A percentile compares a stretch with the other conserved stretches of the same genome.
phyloP scores from a whole-genome alignment of 2,888 invertebrate genomes.

The Acronicta aceris region DNA sequence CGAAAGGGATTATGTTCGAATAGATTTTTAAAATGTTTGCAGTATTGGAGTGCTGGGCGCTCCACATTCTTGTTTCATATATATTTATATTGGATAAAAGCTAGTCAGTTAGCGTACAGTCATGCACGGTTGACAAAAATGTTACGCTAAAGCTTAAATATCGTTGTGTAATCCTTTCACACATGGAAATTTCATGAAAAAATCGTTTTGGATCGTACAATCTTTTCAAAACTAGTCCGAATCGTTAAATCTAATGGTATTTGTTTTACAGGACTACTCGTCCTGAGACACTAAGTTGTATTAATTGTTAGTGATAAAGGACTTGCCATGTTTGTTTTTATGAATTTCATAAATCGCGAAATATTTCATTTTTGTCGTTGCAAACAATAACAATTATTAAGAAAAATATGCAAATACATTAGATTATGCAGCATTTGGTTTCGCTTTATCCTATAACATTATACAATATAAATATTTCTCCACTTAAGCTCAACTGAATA shows the following conservation, averaged over 20 bases:
- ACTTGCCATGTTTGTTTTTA: too few relatives aligned
- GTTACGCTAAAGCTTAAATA: slow-evolving; percentile 1
- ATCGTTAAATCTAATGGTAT: too few relatives aligned
- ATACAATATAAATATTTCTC: neutral
- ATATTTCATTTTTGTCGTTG: too few relatives aligned
- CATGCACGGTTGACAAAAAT: slow-evolving; percentile 5
- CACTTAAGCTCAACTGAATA: neutral
- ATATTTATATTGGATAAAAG: slow-evolving; percentile 24
- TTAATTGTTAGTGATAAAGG: too few relatives aligned
- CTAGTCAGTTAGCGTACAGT: slow-evolving; percentile 17
- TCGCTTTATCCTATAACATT: neutral
- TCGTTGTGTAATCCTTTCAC: slow-evolving; percentile 1
- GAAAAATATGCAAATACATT: too few relatives aligned
- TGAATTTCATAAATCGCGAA: too few relatives aligned
- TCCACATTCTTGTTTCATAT: slow-evolving; percentile 16
- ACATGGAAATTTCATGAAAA: neutral
- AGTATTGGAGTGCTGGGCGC: slow-evolving; percentile 20
- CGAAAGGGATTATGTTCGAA: slow-evolving; percentile 49
- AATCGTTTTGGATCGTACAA: neutral
- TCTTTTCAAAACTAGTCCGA: neutral
- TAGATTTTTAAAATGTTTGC: slow-evolving; percentile 43
- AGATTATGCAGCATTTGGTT: too few relatives aligned
- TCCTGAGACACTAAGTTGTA: too few relatives aligned
- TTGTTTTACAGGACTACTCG: too few relatives aligned
- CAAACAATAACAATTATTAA: too few relatives aligned